Base-by-base conservation (phyloP, 2,888 invertebrate species). In the Drosophila recens region DNA sequence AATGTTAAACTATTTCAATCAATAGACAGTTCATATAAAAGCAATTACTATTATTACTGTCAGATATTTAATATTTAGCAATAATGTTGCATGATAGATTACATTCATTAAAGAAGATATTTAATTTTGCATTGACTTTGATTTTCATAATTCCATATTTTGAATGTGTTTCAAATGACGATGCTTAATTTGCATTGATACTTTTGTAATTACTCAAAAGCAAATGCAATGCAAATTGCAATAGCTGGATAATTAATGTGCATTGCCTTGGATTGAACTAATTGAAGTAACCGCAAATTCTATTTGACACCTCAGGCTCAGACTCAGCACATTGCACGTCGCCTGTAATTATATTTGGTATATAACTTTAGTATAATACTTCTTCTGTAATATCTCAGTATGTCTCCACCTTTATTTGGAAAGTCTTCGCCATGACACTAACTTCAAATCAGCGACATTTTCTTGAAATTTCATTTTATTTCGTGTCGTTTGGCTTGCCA, bases 401-500 rank as follows among this genome's bases (percentile, higher is more conserved):
- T 66, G 53, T 42, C 66, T 63, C 10, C 48, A 20, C 36, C 34
- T 46, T 17, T 10, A 38, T 57, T 30, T 63, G 33, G 11, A 54
- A 51, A 34, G 48, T 40, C n/a, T 33, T 45, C 13, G 52, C 53
- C 17, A 38, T 48, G 54, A 40, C 58, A 73, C 59, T 76, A 76
- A 80, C 80, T 76, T 76, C 59, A 70, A 80, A 76, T 79, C 79
- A 80, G 58, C 75, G 65, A 69, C 69, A 75, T 73, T 79, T 82
- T 75, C 78, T 72, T 67, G 72, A 87, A 80, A 82, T 82, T 82
- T 80, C 69, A 80, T 88, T 86, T 88, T 71, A 78, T 75, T 70
- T 82, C 78, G 74, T 87, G 88, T 82, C 78, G 80, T 84, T 81
- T 72, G 79, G 79, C 71, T 79, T 87, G 81, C 79, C 79, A 79